Conservation (phyloP, 2,888 invertebrate species). For the Drosophila mayaguana region DNA sequence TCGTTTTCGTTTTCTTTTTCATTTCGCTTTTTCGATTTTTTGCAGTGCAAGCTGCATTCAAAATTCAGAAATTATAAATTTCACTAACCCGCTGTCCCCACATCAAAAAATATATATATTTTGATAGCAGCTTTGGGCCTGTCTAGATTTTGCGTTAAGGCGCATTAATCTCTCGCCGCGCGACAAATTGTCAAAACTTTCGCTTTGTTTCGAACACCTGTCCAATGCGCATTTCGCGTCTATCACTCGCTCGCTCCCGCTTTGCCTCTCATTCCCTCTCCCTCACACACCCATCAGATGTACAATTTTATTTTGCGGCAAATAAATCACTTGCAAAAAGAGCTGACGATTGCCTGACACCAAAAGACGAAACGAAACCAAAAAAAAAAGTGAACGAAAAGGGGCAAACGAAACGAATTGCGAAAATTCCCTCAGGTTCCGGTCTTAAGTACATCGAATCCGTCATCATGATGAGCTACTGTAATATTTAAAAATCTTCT, state of each 20-base stretch:
- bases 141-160: constrained; percentile 6
- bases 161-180: constrained; percentile 28
- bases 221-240: constrained; percentile 30
- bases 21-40: constrained; percentile 11
- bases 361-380: not conserved
- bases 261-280: not conserved
- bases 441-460: constrained; percentile 37
- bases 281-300: not conserved
- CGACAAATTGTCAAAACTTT: constrained; percentile 51
- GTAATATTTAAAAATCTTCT: constrained; percentile 39
- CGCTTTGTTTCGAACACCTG: constrained; percentile 54
- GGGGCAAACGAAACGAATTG: constrained; percentile 9
- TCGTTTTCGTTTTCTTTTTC: not conserved
- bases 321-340: constrained; percentile 44
- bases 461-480: constrained; percentile 44
- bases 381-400: constrained; percentile 7
- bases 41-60: constrained; percentile 48
- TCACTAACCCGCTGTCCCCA: constrained; percentile 9
- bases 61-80: constrained; percentile 21
- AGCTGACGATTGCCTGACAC: constrained; percentile 42
- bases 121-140: constrained; percentile 12
- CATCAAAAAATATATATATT: not conserved
- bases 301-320: constrained; percentile 20
- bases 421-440: not conserved
- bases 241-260: constrained; percentile 1